Evolutionary conservation across 1,140 invertebrate genomes (phyloP).

Genomic region (Cyclina sinensis): DNA sequence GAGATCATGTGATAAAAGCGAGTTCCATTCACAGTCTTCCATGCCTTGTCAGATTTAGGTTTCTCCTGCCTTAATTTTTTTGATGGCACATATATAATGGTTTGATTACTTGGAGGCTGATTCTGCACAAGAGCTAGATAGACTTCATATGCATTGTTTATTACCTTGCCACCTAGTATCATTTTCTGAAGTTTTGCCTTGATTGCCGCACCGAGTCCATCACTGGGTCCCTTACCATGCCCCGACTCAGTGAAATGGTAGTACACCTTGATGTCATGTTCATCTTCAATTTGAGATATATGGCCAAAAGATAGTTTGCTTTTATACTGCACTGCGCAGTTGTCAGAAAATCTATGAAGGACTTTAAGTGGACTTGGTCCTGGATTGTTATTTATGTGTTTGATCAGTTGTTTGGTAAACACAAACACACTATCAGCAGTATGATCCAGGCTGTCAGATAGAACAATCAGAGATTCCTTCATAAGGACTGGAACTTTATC

Average conservation of each 20-base stretch:
- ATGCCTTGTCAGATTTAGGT: not conserved
- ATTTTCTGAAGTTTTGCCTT: not conserved
- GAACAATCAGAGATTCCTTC: no score
- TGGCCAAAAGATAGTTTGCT: not conserved
- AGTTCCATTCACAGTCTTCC: not conserved
- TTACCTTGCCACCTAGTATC: not conserved
- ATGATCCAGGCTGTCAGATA: no score
- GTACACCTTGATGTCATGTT: not conserved
- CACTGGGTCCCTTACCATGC: slow-evolving; percentile 1
- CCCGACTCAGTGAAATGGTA: not conserved
- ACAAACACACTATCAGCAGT: no score
- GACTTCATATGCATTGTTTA: not conserved
- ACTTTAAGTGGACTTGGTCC: no score
- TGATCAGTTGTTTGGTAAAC: no score
- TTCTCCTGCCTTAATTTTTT: no score
- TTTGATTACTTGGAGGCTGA: no score
- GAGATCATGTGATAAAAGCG: not conserved
- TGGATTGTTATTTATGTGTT: no score
- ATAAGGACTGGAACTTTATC: no score
- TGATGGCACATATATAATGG: not conserved
- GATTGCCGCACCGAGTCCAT: not conserved
- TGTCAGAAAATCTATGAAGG: slow-evolving; percentile 25
- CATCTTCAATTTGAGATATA: not conserved
- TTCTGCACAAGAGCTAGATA: no score
- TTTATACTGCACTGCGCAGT: slow-evolving; percentile 1